Conservation (phyloP, 2,797 vertebrate species). For the Micropoecilia bifurca region DNA sequence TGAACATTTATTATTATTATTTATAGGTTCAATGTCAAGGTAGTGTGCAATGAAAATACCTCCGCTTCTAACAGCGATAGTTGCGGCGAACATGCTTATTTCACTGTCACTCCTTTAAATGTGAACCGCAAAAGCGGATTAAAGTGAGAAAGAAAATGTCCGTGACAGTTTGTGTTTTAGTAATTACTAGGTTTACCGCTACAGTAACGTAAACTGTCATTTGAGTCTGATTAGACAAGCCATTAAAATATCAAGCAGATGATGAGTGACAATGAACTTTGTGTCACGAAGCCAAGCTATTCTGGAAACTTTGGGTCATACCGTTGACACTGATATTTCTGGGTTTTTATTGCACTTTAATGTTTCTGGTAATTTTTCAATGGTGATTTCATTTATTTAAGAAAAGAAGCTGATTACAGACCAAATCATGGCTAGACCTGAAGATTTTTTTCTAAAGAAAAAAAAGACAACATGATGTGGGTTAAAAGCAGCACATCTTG, state of each 20-base stretch:
- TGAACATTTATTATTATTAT: background rate
- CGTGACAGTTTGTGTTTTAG: slow-evolving; percentile 12
- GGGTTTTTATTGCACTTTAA: background rate
- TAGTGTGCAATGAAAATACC: slow-evolving; percentile 11
- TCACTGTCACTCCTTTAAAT: slow-evolving; percentile 9
- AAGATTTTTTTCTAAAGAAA: background rate
- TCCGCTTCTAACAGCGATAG: slow-evolving; percentile 5
- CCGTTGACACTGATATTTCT: background rate
- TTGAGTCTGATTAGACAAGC: background rate
- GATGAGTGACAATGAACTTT: background rate
- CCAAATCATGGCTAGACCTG: background rate
- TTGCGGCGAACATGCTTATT: slow-evolving; percentile 8
- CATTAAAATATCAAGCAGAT: background rate
- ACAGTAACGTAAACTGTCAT: background rate
- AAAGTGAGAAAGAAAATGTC: slow-evolving; percentile 24
- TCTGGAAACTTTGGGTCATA: background rate
- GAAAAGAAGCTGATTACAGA: background rate
- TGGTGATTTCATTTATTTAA: background rate
- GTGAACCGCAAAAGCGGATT: background rate
- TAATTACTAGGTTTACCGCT: background rate
- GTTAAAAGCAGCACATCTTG: background rate
- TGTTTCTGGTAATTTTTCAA: background rate
- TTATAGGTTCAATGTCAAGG: slow-evolving; percentile 13
- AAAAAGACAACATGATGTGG: background rate
- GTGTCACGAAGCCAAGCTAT: background rate